phyloP scores from a whole-genome alignment of 2,888 invertebrate genomes.

The Muscina levida region DNA sequence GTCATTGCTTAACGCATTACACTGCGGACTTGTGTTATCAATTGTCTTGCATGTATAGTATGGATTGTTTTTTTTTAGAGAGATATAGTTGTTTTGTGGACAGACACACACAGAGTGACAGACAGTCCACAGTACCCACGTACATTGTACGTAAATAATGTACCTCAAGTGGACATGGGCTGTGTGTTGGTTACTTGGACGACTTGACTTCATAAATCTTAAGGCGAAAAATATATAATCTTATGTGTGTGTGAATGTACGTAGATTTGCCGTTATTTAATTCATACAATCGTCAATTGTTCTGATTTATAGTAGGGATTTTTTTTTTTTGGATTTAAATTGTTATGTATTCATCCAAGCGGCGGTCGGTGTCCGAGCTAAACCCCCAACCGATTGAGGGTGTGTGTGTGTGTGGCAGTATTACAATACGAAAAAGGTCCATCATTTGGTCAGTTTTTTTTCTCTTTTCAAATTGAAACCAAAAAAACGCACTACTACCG shows the following conservation, averaged over 20 bases:
- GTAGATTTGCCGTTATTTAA: conserved; percentile 52
- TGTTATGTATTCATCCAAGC: conserved; percentile 7
- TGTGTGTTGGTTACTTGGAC: neutral
- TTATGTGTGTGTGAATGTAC: neutral
- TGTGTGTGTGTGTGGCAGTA: too few species aligned
- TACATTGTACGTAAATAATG: too few species aligned
- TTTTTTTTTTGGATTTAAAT: conserved; percentile 29
- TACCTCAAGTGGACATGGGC: conserved; percentile 45
- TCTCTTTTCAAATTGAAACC: conserved; percentile 17
- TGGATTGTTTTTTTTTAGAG: too few species aligned
- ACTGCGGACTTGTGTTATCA: conserved; percentile 21
- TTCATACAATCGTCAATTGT: conserved; percentile 56
- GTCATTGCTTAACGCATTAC: neutral
- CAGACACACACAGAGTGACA: neutral
- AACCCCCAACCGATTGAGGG: too few species aligned
- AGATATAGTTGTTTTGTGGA: neutral
- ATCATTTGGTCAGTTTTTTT: neutral
- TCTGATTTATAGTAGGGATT: conserved; percentile 57
- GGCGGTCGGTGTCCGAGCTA: conserved; percentile 10
- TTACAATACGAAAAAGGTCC: too few species aligned
- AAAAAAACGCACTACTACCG: neutral
- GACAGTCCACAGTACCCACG: conserved; percentile 11
- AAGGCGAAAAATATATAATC: neutral
- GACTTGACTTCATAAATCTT: conserved; percentile 33
- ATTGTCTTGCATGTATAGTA: conserved; percentile 52